Percentiles rank a stretch among this genome's conserved stretches.
These are phyloP conservation scores for Wasmannia auropunctata DNA, from an alignment of 1,140 invertebrate genomes.

Conservation along the genomic window DNA sequence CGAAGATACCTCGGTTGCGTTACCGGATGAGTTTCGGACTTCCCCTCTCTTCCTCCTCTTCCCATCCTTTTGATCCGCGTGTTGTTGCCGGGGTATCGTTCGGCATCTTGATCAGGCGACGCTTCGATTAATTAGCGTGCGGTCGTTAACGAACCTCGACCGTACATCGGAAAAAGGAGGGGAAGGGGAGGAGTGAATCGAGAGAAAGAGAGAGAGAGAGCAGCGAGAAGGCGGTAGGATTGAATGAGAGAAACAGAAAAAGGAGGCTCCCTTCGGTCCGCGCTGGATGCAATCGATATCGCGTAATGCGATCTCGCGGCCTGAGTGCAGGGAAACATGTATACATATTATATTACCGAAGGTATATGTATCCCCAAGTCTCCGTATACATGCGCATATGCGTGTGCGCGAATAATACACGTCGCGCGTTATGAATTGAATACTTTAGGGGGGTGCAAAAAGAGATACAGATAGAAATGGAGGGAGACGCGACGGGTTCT, in stretches of 20 bases:
- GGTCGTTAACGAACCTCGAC: conserved; percentile 73
- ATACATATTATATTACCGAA: conserved; percentile 66
- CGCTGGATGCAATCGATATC: conserved; percentile 72
- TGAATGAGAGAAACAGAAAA: conserved; percentile 25
- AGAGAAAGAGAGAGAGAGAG: neutral
- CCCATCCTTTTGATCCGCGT: neutral
- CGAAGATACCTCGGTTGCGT: conserved; percentile 31
- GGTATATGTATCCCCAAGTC: neutral
- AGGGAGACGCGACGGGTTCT: neutral
- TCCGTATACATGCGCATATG: neutral
- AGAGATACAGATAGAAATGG: neutral
- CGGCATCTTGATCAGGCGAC: conserved; percentile 66
- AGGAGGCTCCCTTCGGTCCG: conserved; percentile 21
- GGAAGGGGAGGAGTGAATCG: neutral
- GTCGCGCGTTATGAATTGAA: conserved; percentile 23
- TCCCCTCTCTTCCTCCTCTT: neutral
- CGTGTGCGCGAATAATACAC: conserved; percentile 14
- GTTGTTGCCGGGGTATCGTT: conserved; percentile 43
- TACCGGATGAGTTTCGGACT: conserved; percentile 41
- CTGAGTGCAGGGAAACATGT: conserved; percentile 57
- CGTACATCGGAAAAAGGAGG: conserved; percentile 8
- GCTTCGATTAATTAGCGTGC: conserved; percentile 76
- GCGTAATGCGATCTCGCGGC: conserved; percentile 70
- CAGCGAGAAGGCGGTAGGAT: neutral
- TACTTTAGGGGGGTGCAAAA: neutral